Evolutionary conservation across 37 sponge, comb jelly and placozoan genomes (phyloP).

Genomic region (Tethya wilhelma): DNA sequence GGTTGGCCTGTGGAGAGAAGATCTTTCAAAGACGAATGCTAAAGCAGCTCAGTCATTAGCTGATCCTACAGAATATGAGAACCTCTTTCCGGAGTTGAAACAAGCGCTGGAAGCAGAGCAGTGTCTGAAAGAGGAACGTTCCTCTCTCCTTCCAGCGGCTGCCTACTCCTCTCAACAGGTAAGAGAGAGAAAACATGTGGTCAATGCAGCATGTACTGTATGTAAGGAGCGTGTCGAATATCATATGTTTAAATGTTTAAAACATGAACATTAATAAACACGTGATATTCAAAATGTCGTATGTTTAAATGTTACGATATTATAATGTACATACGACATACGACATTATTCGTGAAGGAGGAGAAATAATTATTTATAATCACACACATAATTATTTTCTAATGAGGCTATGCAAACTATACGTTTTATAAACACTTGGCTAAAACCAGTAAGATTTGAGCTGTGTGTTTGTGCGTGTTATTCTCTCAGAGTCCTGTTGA

Average conservation of each 20-base stretch:
- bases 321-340: background rate
- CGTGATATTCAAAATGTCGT: too few species aligned
- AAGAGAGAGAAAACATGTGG: too few species aligned
- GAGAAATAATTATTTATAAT: too few species aligned
- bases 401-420: too few species aligned
- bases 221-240: too few species aligned
- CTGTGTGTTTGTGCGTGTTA: too few species aligned
- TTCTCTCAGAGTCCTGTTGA: constrained; percentile 23
- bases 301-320: background rate
- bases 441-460: too few species aligned
- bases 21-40: constrained; percentile 74
- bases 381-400: too few species aligned
- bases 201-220: too few species aligned
- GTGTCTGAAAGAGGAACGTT: constrained; percentile 58
- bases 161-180: constrained; percentile 31
- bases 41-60: constrained; percentile 94
- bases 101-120: constrained; percentile 77
- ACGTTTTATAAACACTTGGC: too few species aligned
- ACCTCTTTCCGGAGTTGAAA: constrained; percentile 91
- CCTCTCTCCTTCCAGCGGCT: constrained; percentile 55
- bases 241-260: too few species aligned
- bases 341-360: background rate
- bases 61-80: constrained; percentile 91
- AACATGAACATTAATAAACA: too few species aligned
- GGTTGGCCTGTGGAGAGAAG: constrained; percentile 84